phyloP scores from a whole-genome alignment of 2,888 invertebrate species.

The Chironomus tentans region DNA sequence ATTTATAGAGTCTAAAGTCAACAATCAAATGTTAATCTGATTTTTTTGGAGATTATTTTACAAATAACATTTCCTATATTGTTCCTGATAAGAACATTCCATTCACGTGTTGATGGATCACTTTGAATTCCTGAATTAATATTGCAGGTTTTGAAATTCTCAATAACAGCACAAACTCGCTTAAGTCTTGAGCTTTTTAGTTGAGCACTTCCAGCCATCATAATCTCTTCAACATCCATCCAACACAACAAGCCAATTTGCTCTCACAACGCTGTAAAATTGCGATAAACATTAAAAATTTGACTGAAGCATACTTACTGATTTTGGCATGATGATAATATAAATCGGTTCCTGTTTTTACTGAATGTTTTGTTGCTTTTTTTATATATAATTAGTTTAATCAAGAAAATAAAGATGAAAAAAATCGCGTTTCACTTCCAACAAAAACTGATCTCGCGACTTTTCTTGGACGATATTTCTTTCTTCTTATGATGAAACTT shows the following conservation, averaged over 20 bases:
- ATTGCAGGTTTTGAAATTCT: too few relatives aligned
- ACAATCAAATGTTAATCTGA: too few relatives aligned
- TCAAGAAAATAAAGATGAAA: not conserved
- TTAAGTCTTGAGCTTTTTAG: too few relatives aligned
- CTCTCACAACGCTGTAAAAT: not conserved
- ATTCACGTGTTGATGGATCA: too few relatives aligned
- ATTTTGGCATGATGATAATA: conserved; percentile 23
- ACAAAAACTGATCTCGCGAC: not conserved
- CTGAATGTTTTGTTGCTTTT: not conserved
- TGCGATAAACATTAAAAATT: not conserved
- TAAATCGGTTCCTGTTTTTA: not conserved
- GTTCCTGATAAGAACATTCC: too few relatives aligned
- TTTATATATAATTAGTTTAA: not conserved
- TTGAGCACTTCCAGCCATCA: too few relatives aligned
- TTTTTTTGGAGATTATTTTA: too few relatives aligned
- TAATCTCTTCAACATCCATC: too few relatives aligned
- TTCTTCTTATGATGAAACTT: not conserved
- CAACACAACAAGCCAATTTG: not conserved
- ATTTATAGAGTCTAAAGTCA: too few relatives aligned
- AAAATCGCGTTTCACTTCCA: not conserved
- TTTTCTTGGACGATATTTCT: not conserved
- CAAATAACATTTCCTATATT: too few relatives aligned
- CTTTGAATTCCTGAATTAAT: too few relatives aligned
- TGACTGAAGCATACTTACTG: conserved; percentile 9
- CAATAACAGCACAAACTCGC: too few relatives aligned